Evolutionary conservation across 2,113 vertebrate genomes (phyloP), one percentile per base, ranked within the genome.

Genomic region (Callipepla californica): DNA sequence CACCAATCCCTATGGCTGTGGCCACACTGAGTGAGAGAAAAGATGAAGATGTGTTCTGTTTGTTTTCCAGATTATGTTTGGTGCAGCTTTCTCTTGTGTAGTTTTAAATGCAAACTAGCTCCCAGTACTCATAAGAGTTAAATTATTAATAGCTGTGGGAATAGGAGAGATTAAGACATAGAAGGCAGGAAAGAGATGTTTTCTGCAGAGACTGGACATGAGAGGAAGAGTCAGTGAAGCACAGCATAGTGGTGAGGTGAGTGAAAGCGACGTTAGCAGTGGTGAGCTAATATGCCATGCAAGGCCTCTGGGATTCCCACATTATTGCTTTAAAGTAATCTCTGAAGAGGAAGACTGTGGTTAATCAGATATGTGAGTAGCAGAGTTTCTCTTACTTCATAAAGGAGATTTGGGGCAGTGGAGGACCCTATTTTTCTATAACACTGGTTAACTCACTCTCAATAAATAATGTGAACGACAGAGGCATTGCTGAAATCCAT

Each of bases 61-160:
- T 15, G 6, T 68, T 80, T 93, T 73, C 38, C 42, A 51, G 90
- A 13, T 67, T 25, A 50, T 4, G 15, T 42, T 78, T 28, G n/a
- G 59, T 61, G 42, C 26, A 42, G 22, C 42, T 74, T 95, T 87
- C 83, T 85, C 78, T 70, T 53, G 13, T n/a, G 7, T 8, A 34
- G 36, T 61, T 51, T 87, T 61, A 57, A 40, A 45, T 73, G 21
- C 62, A 86, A 73, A 63, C 34, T 16, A 74, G 36, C 28, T 83
- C n/a, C 58, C 72, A 22, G 50, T 28, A n/a, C 50, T 79, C 65
- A 83, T 0, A 38, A 47, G 73, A 44, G 51, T 81, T 95, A 70
- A 93, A 92, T 93, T 93, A 87, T 96, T 92, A 80, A 94, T 75
- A 81, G 73, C 30, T 68, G 38, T 77, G 44, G 38, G 40, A 88